phyloP scores from a whole-genome alignment of 2,113 vertebrate genomes.

The Guaruba guarouba region DNA sequence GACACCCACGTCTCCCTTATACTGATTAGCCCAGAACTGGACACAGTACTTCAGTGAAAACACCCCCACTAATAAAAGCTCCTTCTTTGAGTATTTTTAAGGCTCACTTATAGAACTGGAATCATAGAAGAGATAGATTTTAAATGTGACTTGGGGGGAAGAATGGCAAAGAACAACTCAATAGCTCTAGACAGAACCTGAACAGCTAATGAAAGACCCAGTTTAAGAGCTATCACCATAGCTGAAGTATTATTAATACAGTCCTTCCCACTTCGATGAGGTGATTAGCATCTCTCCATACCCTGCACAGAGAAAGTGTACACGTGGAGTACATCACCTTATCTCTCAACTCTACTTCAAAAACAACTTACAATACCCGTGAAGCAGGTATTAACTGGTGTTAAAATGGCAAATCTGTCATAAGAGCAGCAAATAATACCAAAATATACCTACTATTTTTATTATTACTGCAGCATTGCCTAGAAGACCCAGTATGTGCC shows the following conservation, averaged over 20 bases:
- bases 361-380: neutral
- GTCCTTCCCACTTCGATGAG: neutral
- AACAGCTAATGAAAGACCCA: neutral
- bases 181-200: neutral
- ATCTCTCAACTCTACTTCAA: neutral
- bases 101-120: neutral
- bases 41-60: neutral
- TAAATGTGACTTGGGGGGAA: neutral
- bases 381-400: neutral
- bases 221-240: neutral
- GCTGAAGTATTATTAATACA: neutral
- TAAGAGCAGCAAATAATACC: neutral
- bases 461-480: neutral
- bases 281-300: neutral
- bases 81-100: neutral
- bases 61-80: neutral
- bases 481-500: neutral
- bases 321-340: neutral
- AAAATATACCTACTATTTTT: neutral
- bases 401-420: neutral
- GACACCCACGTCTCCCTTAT: neutral
- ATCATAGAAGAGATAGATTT: neutral
- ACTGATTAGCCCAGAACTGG: neutral
- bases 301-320: neutral
- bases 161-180: neutral